A percentile compares a stretch with the other conserved stretches of the same genome.
Conservation (phyloP, 2,113 vertebrate genomes). For the Cyanistes caeruleus region DNA sequence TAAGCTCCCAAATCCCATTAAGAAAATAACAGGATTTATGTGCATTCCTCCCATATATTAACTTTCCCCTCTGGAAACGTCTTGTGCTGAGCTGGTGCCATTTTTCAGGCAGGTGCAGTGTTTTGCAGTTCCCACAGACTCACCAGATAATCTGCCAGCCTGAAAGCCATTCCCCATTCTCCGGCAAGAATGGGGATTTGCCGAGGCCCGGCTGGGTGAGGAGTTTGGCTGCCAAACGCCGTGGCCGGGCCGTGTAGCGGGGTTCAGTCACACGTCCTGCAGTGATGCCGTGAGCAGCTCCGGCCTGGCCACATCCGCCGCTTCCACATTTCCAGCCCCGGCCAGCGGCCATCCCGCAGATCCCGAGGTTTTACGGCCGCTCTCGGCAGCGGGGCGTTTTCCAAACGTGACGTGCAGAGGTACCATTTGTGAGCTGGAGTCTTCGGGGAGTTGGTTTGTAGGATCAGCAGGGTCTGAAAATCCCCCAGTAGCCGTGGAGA, state of each 20-base stretch:
- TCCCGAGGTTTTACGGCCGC: accelerated
- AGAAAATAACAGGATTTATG: constrained; percentile 72
- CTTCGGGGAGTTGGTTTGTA: neutral
- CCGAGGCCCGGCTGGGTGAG: neutral
- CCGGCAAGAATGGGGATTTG: constrained; percentile 38
- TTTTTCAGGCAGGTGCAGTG: constrained; percentile 38
- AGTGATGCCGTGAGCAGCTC: neutral
- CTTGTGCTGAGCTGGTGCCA: constrained; percentile 41
- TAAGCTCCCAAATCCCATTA: constrained; percentile 73
- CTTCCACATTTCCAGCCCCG: neutral
- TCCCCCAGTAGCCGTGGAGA: neutral
- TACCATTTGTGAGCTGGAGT: neutral
- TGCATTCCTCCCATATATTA: constrained; percentile 73
- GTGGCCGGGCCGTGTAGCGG: neutral
- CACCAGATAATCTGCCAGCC: constrained; percentile 51
- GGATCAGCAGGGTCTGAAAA: neutral
- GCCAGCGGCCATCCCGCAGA: neutral
- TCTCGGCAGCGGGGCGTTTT: accelerated
- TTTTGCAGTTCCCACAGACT: constrained; percentile 52
- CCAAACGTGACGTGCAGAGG: neutral
- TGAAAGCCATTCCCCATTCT: constrained; percentile 46
- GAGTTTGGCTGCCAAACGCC: neutral
- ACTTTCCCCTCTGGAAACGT: constrained; percentile 63
- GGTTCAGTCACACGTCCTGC: neutral
- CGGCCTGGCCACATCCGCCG: neutral